phyloP scores from a whole-genome alignment of 2,797 vertebrate genomes.

The Chloroceryle inda region DNA sequence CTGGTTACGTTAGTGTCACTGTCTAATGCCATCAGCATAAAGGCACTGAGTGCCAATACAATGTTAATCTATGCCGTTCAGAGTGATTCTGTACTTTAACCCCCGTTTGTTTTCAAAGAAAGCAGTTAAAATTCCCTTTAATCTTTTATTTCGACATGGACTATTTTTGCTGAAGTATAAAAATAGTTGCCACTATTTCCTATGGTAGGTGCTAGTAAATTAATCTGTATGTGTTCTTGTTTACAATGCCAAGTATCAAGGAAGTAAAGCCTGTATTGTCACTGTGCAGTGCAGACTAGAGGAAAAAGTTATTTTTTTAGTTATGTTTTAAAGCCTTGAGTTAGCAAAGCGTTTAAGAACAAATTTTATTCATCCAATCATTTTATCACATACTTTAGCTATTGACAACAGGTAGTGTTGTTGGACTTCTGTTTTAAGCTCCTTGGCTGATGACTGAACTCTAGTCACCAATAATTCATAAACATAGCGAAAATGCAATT shows the following conservation, averaged over 20 bases:
- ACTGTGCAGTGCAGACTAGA: neutral
- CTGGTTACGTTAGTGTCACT: neutral
- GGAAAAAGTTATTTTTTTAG: neutral
- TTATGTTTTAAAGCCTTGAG: neutral
- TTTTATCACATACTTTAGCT: neutral
- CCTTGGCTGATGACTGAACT: neutral
- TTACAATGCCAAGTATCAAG: neutral
- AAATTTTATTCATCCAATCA: neutral
- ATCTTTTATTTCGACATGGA: neutral
- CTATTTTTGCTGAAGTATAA: neutral
- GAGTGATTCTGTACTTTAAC: neutral
- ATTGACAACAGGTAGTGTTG: neutral
- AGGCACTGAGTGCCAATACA: neutral
- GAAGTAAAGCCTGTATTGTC: neutral
- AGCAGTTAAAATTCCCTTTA: neutral
- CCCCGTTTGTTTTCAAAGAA: neutral
- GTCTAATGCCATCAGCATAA: neutral
- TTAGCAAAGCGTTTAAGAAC: neutral
- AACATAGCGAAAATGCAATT: neutral
- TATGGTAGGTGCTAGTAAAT: neutral
- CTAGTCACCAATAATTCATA: neutral
- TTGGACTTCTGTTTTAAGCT: neutral
- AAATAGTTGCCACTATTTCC: neutral
- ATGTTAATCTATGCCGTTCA: rapidly evolving
- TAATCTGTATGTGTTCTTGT: neutral